Evolutionary conservation across 2,113 vertebrate genomes (phyloP).

Genomic region (Pelobates fuscus): DNA sequence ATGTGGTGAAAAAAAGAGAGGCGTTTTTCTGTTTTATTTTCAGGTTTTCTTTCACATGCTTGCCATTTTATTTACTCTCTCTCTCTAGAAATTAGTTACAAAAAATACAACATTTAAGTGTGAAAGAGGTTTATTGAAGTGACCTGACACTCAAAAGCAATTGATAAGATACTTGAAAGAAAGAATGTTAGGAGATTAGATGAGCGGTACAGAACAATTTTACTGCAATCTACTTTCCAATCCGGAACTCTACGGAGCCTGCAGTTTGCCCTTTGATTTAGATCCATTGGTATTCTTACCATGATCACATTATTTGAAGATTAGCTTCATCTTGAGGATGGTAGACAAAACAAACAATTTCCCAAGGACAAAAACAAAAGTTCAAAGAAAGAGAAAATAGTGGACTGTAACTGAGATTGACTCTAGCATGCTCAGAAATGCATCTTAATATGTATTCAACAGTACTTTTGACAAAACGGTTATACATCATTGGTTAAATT

Average conservation of each 20-base stretch:
- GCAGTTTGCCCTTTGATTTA: slow-evolving; percentile 29
- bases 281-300: slow-evolving; percentile 36
- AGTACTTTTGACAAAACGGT: too few relatives aligned
- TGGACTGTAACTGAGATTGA: neutral
- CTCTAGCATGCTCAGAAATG: neutral
- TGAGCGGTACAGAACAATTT: slow-evolving; percentile 20
- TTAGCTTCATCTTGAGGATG: slow-evolving; percentile 22
- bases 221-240: slow-evolving; percentile 38
- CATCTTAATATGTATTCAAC: too few relatives aligned
- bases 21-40: too few relatives aligned
- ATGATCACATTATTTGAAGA: slow-evolving; percentile 38
- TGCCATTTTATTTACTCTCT: too few relatives aligned
- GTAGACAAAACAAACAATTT: slow-evolving; percentile 19
- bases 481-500: too few relatives aligned
- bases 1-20: too few relatives aligned
- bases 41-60: too few relatives aligned
- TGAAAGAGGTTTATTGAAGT: slow-evolving; percentile 30
- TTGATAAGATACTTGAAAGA: slow-evolving; percentile 1
- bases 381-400: neutral
- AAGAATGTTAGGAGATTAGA: neutral
- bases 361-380: slow-evolving; percentile 26
- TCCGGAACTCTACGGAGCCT: slow-evolving; percentile 14
- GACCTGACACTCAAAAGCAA: neutral
- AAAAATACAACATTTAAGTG: slow-evolving; percentile 13
- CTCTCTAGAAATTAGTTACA: too few relatives aligned